Conservation (phyloP, 2,797 vertebrate genomes). For the Chromobotia macracanthus region DNA sequence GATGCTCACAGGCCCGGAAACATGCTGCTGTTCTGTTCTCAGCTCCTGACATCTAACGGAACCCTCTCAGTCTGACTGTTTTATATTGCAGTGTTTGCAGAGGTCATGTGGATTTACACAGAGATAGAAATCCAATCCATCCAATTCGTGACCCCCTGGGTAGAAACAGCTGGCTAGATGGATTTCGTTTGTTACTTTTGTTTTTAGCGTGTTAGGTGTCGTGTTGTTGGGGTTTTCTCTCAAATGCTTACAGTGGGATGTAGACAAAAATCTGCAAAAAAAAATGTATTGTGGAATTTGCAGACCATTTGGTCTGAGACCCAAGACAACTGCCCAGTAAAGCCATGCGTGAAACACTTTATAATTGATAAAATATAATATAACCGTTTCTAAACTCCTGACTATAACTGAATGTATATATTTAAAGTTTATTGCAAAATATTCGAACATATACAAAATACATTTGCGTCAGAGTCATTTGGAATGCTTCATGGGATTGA, state of each 20-base stretch:
- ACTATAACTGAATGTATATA: no score
- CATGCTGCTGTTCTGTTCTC: not conserved
- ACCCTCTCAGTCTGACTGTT: not conserved
- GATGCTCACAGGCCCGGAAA: slow-evolving; percentile 13
- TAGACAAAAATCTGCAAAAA: not conserved
- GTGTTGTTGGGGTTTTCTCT: not conserved
- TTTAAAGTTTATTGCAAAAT: no score
- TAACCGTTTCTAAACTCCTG: no score
- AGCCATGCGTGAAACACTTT: not conserved
- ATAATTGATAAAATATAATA: no score
- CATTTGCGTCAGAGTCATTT: no score
- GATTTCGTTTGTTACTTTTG: slow-evolving; percentile 13
- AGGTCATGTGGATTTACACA: slow-evolving; percentile 25
- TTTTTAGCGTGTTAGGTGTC: slow-evolving; percentile 3
- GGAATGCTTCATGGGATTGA: no score
- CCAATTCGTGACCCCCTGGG: not conserved
- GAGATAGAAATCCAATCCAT: slow-evolving; percentile 1
- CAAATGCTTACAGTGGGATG: not conserved
- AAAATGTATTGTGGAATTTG: no score
- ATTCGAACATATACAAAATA: no score
- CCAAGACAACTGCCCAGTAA: not conserved
- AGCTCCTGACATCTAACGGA: slow-evolving; percentile 1
- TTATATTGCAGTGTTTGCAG: not conserved
- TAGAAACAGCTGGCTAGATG: slow-evolving; percentile 12
- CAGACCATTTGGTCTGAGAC: no score